phyloP scores from a whole-genome alignment of 2,113 vertebrate species.

The Varanus salvator region DNA sequence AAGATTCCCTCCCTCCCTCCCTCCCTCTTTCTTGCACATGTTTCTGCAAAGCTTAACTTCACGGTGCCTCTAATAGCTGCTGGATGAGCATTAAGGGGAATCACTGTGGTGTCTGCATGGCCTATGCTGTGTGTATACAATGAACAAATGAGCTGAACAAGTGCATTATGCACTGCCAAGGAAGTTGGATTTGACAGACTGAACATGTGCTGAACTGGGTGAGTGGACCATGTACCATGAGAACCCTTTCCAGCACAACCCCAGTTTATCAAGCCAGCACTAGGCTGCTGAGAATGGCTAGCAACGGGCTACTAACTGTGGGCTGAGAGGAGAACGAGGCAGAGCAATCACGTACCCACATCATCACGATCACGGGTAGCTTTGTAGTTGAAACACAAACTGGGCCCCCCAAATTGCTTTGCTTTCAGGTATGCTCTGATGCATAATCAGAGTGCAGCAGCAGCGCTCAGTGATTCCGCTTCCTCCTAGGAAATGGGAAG shows the following conservation, averaged over 20 bases:
- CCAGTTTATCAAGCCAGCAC: not conserved
- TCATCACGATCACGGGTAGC: no score
- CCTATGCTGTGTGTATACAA: not conserved
- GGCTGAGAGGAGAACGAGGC: no score
- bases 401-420: not conserved
- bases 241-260: not conserved
- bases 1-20: not conserved
- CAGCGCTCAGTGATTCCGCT: not conserved
- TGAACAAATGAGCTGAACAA: not conserved
- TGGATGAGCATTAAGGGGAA: no score
- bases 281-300: not conserved
- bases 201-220: not conserved
- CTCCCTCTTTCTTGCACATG: not conserved
- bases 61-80: not conserved
- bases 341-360: not conserved
- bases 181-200: not conserved
- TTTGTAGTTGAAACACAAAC: conserved; percentile 4
- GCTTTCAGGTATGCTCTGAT: not conserved
- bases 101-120: no score
- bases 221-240: not conserved
- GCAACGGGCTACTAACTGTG: not conserved
- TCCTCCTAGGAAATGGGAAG: not conserved
- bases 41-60: not conserved
- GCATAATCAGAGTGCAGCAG: not conserved
- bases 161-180: not conserved